A percentile compares a stretch with the other conserved stretches of the same genome.
These are phyloP conservation scores for Pterocles orientalis DNA, from an alignment of 2,113 vertebrate genomes.

Conservation along the genomic window DNA sequence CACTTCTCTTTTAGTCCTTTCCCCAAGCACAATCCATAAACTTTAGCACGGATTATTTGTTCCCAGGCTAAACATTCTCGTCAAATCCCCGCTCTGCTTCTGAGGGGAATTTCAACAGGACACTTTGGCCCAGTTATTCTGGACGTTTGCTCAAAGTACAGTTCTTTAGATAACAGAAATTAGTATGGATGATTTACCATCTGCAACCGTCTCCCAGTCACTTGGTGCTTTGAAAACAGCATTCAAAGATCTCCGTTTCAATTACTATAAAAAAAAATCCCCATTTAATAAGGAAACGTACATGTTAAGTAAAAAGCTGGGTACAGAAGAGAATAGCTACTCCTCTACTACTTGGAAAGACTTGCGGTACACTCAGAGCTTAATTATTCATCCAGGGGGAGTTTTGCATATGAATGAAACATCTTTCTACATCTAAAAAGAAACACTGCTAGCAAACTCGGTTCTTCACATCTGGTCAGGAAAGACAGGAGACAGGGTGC, in stretches of 20 bases:
- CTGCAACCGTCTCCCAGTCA: background rate
- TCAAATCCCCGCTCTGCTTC: background rate
- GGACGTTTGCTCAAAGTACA: background rate
- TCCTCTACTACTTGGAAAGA: conserved; percentile 8
- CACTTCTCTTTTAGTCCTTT: background rate
- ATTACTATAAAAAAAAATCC: background rate
- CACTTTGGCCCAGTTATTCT: conserved; percentile 10
- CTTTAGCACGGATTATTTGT: conserved; percentile 3
- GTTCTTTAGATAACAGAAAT: conserved; percentile 13
- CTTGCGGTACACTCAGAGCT: background rate
- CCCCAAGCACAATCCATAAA: background rate
- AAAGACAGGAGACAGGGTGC: background rate
- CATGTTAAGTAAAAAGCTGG: background rate
- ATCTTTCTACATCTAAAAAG: conserved; percentile 19
- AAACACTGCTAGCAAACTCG: background rate
- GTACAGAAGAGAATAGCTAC: conserved; percentile 19
- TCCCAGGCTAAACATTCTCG: conserved; percentile 14
- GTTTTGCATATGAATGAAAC: conserved; percentile 52
- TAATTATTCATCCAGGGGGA: background rate
- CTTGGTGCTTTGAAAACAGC: background rate
- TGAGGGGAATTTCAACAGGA: conserved; percentile 12
- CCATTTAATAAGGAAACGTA: background rate
- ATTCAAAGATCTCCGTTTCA: background rate
- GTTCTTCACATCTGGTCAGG: conserved; percentile 21
- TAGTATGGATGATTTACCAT: conserved; percentile 26